Evolutionary conservation across 1,140 invertebrate genomes (phyloP).

Genomic region (Stegodyphus dumicola): DNA sequence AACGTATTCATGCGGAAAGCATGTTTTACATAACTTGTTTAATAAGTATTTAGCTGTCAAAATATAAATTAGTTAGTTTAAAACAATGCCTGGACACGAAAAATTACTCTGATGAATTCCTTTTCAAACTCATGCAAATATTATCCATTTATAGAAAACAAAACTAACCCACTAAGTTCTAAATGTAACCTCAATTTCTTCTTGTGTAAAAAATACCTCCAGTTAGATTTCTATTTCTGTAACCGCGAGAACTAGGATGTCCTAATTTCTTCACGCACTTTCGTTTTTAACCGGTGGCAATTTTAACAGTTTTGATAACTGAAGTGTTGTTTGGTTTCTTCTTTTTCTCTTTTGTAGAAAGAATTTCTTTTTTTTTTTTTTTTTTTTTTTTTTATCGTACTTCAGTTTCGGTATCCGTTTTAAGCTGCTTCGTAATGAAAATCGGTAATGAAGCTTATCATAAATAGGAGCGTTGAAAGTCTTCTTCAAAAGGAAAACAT

Average conservation of each 20-base stretch:
- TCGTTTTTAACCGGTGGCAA: conserved; percentile 30
- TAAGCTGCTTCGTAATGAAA: no score
- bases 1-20: no score
- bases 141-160: background rate
- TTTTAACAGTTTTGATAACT: conserved; percentile 2
- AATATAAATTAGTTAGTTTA: background rate
- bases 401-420: no score
- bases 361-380: no score
- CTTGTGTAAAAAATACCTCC: background rate
- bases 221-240: conserved; percentile 32
- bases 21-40: no score
- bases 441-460: no score
- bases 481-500: no score
- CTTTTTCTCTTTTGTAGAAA: no score
- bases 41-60: no score
- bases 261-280: conserved; percentile 16
- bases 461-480: no score
- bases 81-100: conserved; percentile 3
- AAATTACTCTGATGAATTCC: conserved; percentile 1
- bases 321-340: background rate
- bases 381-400: no score
- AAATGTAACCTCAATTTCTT: conserved; percentile 37
- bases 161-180: background rate
- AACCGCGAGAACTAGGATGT: conserved; percentile 6
- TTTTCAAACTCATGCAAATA: background rate